Evolutionary conservation across 2,888 invertebrate species (phyloP).

Genomic region (Clivina fossor): DNA sequence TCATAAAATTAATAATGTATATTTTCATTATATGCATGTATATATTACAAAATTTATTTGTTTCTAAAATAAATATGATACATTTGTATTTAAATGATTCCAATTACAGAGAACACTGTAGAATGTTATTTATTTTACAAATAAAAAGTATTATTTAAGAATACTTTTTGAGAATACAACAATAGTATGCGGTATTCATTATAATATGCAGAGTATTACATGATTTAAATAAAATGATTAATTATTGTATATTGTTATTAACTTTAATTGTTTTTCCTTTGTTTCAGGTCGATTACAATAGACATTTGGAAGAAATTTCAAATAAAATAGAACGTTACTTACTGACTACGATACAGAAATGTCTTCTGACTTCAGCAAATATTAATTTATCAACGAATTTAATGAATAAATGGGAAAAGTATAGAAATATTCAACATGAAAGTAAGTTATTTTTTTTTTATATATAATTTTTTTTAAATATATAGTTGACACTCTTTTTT

Average conservation of each 20-base stretch:
- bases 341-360: conserved; percentile 55
- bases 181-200: no score
- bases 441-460: conserved; percentile 29
- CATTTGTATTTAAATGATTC: no score
- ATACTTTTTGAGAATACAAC: no score
- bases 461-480: not conserved
- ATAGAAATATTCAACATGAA: conserved; percentile 36
- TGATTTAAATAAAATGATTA: no score
- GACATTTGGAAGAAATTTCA: conserved; percentile 72
- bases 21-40: no score
- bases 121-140: no score
- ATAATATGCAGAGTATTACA: no score
- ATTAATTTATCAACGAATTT: conserved; percentile 44
- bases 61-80: no score
- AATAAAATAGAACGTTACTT: conserved; percentile 60
- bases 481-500: not conserved
- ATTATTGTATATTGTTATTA: not conserved
- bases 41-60: no score
- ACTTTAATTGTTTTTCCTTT: conserved; percentile 8
- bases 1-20: no score
- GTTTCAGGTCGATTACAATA: conserved; percentile 65
- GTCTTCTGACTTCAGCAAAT: conserved; percentile 50
- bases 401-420: conserved; percentile 49
- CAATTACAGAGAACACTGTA: no score
- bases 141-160: no score